Base-by-base conservation (phyloP, 2,888 invertebrate genomes). In the Phlogophora meticulosa region DNA sequence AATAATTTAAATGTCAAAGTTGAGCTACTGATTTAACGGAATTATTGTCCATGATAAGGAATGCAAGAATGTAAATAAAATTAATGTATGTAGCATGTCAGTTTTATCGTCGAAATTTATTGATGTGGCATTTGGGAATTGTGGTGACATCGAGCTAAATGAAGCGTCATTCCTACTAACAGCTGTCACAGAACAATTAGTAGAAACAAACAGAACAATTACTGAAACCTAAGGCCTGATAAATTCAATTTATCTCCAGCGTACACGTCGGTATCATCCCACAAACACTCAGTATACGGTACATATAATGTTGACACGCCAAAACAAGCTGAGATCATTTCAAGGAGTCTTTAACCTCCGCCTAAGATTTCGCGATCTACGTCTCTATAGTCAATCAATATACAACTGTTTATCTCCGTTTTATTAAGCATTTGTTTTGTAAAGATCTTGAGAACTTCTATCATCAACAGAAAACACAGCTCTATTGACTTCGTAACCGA, bases 1-100 rank as follows among this genome's bases (percentile, higher is more conserved):
- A 81, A 76, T 63, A 76, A 64, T 77, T 62, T 36, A 62, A 59
- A 62, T 71, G 76, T 72, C 79, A 75, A 60, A 72, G 68, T 68
- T 61, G 53, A 78, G 34, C 11, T 51, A 20, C 53, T 72, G 72
- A 76, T 81, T 75, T 67, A 48, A n/a, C 49, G 20, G 7, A 51
- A 68, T 68, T 22, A 46, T 45, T n/a, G n/a, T 10, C 58, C 4
- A 36, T 42, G 64, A 42, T 55, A 55, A 11, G 9, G 28, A 59
- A 28, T 22, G 22, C 32, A 46, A 52, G 20, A 40, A 68, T 52
- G 40, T 51, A 49, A 75, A 43, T 42, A 15, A 48, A 32, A 28
- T 22, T 42, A 40, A 76, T 40, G 36, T 15, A 28, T 11, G 58
- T 49, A 42, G 0, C 9, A 5, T 49, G 32, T 65, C 40, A 38